Percentiles rank a stretch among this genome's conserved stretches.
These are phyloP conservation scores for Eueremaeus valkanovi DNA, from an alignment of 2,888 invertebrate species.

Conservation along the genomic window DNA sequence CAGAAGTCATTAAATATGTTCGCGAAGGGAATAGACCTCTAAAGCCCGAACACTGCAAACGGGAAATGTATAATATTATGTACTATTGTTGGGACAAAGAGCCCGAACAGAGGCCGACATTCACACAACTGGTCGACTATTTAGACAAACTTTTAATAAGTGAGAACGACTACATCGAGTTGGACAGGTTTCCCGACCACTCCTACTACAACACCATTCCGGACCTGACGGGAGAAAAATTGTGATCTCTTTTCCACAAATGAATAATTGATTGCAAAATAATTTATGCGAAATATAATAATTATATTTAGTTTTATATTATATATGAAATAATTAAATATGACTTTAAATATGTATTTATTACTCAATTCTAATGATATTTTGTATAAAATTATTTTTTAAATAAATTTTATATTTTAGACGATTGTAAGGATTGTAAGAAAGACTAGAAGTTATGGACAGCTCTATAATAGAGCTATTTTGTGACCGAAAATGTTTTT, in stretches of 20 bases:
- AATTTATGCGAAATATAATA: slow-evolving; percentile 12
- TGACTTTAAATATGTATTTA: slow-evolving; percentile 12
- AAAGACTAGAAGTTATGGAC: slow-evolving; percentile 6
- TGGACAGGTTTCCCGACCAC: slow-evolving; percentile 87
- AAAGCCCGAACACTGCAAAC: slow-evolving; percentile 86
- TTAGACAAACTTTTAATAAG: slow-evolving; percentile 78
- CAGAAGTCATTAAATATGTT: slow-evolving; percentile 83
- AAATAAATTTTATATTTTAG: slow-evolving; percentile 16
- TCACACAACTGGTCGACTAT: slow-evolving; percentile 73
- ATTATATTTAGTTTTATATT: not conserved
- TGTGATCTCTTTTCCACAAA: slow-evolving; percentile 40
- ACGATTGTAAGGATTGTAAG: not conserved
- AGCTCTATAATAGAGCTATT: not conserved
- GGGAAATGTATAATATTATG: slow-evolving; percentile 86
- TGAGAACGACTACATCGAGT: slow-evolving; percentile 88
- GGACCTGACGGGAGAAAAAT: slow-evolving; percentile 46
- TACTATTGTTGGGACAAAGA: slow-evolving; percentile 91
- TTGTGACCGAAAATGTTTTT: not conserved
- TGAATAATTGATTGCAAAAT: not conserved
- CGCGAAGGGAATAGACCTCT: slow-evolving; percentile 82
- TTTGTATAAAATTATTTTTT: slow-evolving; percentile 10
- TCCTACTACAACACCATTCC: slow-evolving; percentile 62
- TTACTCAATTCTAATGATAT: not conserved
- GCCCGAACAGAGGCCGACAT: slow-evolving; percentile 74
- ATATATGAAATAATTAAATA: not conserved